A percentile compares a stretch with the other conserved stretches of the same genome.
Conservation (phyloP, 2,113 vertebrate species). For the Hyperopisus bebe region DNA sequence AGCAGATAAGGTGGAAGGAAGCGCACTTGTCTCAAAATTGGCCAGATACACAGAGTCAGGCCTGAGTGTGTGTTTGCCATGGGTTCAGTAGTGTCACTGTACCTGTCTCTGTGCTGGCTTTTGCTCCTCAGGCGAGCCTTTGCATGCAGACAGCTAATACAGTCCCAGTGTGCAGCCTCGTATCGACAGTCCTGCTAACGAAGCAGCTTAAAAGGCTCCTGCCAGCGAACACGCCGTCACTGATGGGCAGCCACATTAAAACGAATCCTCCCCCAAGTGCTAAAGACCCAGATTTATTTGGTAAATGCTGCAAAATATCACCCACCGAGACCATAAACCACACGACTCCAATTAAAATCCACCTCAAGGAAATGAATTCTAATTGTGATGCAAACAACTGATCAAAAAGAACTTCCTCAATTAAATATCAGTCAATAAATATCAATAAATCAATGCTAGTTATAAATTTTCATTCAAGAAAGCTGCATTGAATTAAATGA, state of each 20-base stretch:
- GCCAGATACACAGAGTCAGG: background rate
- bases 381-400: background rate
- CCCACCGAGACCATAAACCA: background rate
- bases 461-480: background rate
- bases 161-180: background rate
- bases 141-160: background rate
- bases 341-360: background rate
- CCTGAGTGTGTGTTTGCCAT: background rate
- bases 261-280: background rate
- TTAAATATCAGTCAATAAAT: background rate
- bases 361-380: background rate
- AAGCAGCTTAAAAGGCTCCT: background rate
- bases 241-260: background rate
- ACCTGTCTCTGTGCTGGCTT: conserved; percentile 19
- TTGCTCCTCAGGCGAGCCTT: background rate
- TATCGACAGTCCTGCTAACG: background rate
- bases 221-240: background rate
- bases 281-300: conserved; percentile 5
- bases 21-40: background rate
- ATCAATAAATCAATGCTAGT: background rate
- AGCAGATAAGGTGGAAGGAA: background rate
- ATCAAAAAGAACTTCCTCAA: background rate
- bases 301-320: background rate
- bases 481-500: background rate
- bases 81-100: background rate